Conservation (phyloP, 2,888 invertebrate genomes). For the Drosophila mimica region DNA sequence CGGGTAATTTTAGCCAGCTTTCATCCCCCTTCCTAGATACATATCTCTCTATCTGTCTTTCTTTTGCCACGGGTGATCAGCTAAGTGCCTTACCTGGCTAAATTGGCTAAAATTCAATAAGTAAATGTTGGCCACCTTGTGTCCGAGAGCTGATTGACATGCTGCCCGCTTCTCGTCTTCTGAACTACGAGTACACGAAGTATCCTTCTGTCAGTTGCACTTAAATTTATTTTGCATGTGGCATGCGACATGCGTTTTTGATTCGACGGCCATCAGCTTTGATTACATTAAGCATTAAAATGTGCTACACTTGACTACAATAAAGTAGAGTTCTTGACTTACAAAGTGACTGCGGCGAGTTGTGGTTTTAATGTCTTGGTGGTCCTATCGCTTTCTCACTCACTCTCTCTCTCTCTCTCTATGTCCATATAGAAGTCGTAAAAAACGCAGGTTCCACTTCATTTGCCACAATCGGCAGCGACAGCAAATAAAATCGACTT, state of each 20-base stretch:
- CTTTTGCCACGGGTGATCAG: slow-evolving; percentile 31
- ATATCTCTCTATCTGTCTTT: not conserved
- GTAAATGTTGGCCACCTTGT: slow-evolving; percentile 65
- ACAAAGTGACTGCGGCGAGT: slow-evolving; percentile 1
- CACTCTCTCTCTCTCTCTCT: not conserved
- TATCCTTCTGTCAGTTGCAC: slow-evolving; percentile 54
- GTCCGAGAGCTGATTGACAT: slow-evolving; percentile 56
- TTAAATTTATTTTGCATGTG: slow-evolving; percentile 65
- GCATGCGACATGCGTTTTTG: slow-evolving; percentile 11
- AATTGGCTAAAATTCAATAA: slow-evolving; percentile 81
- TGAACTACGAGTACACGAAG: not conserved
- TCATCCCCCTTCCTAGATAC: not conserved
- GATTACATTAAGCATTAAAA: slow-evolving; percentile 63
- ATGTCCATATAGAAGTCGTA: slow-evolving; percentile 15
- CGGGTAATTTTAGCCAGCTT: slow-evolving; percentile 58
- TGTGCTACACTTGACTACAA: slow-evolving; percentile 3
- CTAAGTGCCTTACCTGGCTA: slow-evolving; percentile 60
- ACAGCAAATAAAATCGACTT: slow-evolving; percentile 71
- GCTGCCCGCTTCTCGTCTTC: slow-evolving; percentile 31
- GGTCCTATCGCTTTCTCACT: not conserved
- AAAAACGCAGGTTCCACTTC: slow-evolving; percentile 63
- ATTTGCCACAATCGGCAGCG: slow-evolving; percentile 69
- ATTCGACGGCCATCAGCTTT: slow-evolving; percentile 42
- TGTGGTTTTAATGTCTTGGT: slow-evolving; percentile 37
- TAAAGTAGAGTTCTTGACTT: not conserved